Evolutionary conservation across 2,888 invertebrate species (phyloP).

Genomic region (Heteromurus nitidus): DNA sequence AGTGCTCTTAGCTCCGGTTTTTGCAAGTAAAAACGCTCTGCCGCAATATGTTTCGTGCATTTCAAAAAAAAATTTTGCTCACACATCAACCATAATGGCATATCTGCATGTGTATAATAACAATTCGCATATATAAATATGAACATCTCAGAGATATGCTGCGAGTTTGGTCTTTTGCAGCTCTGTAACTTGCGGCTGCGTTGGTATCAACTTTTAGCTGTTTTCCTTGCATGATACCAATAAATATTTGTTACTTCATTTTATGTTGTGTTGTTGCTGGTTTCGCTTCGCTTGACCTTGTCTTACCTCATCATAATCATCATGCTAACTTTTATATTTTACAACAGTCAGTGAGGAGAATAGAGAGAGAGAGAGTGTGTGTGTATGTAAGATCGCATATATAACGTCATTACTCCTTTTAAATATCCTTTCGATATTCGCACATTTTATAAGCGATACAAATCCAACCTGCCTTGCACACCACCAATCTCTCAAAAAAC

Average conservation of each 20-base stretch:
- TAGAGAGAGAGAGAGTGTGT: no score
- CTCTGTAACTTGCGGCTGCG: no score
- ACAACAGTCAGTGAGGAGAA: background rate
- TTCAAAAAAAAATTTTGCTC: no score
- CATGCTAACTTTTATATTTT: constrained; percentile 23
- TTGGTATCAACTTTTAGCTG: background rate
- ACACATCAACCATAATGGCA: no score
- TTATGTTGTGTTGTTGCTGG: constrained; percentile 11
- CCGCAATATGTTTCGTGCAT: no score
- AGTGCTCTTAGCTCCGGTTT: no score
- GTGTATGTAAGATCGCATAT: no score
- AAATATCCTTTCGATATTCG: background rate
- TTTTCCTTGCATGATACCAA: constrained; percentile 15
- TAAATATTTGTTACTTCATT: constrained; percentile 1
- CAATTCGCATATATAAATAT: no score
- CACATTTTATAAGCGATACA: background rate
- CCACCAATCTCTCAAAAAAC: background rate
- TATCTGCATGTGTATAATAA: no score
- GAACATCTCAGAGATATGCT: no score
- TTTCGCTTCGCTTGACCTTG: constrained; percentile 43
- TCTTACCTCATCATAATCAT: constrained; percentile 48
- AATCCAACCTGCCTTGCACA: background rate
- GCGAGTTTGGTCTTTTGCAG: no score
- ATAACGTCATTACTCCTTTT: background rate
- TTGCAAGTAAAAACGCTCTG: no score